phyloP scores from a whole-genome alignment of 1,140 invertebrate genomes.

The Procambarus virginalis region DNA sequence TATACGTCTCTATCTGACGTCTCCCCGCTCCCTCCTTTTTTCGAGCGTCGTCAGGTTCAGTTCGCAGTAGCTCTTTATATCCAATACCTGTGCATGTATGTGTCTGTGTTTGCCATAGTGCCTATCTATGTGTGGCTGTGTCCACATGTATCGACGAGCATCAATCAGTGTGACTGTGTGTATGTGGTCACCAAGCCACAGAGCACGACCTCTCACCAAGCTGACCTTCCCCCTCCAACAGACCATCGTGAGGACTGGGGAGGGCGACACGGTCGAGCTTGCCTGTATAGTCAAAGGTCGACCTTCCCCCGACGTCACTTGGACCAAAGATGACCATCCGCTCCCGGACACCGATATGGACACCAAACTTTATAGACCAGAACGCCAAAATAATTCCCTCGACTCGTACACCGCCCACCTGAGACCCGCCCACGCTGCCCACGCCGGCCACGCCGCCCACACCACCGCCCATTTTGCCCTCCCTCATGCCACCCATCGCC shows the following conservation, averaged over 20 bases:
- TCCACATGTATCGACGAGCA: too few relatives aligned
- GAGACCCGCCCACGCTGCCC: conserved; percentile 28
- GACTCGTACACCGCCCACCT: conserved; percentile 13
- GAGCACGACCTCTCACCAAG: too few relatives aligned
- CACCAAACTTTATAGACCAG: conserved; percentile 16
- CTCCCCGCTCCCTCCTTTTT: too few relatives aligned
- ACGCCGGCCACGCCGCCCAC: conserved; percentile 65
- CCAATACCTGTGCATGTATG: too few relatives aligned
- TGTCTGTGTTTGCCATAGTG: too few relatives aligned
- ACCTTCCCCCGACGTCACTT: conserved; percentile 56
- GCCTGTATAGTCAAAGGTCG: conserved; percentile 60
- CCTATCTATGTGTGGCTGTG: too few relatives aligned
- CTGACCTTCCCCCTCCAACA: neutral
- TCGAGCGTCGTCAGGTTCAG: too few relatives aligned
- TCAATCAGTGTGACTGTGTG: too few relatives aligned
- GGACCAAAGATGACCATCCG: conserved; percentile 62
- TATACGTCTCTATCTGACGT: too few relatives aligned
- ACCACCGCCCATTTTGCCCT: too few relatives aligned
- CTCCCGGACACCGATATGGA: conserved; percentile 43
- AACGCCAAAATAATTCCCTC: neutral
- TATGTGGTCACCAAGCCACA: too few relatives aligned
- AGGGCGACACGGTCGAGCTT: conserved; percentile 65
- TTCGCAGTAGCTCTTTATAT: too few relatives aligned
- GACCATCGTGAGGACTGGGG: conserved; percentile 60
- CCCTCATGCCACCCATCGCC: conserved; percentile 71